Percentiles rank a stretch among this genome's conserved stretches.
phyloP scores from a whole-genome alignment of 2,797 vertebrate genomes.

The Pogoniulus pusillus region DNA sequence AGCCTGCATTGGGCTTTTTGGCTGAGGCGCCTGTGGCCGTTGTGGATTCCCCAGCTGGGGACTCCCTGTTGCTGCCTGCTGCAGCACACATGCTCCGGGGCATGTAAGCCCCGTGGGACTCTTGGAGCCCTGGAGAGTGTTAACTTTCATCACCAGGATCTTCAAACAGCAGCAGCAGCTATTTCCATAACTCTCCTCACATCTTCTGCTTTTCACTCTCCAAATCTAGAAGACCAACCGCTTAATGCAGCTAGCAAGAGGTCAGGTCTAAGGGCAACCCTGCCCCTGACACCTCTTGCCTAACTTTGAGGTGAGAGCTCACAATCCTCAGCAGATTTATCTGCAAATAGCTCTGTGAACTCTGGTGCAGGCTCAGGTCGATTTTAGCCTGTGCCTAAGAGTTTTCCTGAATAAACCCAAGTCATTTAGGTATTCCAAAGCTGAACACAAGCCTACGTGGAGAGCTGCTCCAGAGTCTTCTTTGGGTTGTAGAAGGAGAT shows the following conservation, averaged over 20 bases:
- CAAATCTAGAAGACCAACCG: not conserved
- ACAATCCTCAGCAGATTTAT: not conserved
- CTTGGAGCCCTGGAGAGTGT: not conserved
- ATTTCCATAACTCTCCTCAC: not conserved
- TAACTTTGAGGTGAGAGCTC: not conserved
- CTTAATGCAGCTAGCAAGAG: not conserved
- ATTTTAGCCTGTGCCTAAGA: not conserved
- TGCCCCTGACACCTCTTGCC: not conserved
- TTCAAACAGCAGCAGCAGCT: not conserved
- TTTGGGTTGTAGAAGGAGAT: not conserved
- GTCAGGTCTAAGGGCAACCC: not conserved
- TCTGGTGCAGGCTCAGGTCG: not conserved
- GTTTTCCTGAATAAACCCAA: not conserved
- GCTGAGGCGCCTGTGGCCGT: accelerated
- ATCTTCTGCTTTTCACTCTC: not conserved
- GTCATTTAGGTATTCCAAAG: not conserved
- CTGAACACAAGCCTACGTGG: not conserved
- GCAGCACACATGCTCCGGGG: not conserved
- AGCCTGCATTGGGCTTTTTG: not conserved
- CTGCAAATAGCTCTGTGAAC: not conserved
- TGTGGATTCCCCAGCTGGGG: not conserved
- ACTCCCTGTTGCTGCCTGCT: not conserved
- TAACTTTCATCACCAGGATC: not conserved
- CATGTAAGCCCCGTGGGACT: not conserved
- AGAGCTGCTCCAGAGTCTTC: not conserved